Evolutionary conservation across 2,888 invertebrate genomes (phyloP), one percentile per base, ranked within the genome.

Genomic region (Patella pellucida): DNA sequence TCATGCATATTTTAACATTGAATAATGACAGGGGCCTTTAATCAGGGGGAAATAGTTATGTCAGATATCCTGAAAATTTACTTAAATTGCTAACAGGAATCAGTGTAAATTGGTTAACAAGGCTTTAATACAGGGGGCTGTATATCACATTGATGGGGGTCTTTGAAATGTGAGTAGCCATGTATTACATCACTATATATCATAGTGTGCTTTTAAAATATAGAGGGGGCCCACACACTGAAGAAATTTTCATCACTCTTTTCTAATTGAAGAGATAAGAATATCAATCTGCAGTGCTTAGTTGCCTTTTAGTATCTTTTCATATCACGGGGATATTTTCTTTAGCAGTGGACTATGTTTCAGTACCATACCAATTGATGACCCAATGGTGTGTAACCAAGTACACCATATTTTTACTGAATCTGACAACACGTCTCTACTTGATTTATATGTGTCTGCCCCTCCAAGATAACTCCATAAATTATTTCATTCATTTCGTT

Each of bases 91-190:
- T 23, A 23, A 62, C 62, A 62, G 62, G 23, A 23, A 23, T 12
- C 62, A 19, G 23, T 62, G 62, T 62, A 62, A 62, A 62, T 62
- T 62, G 62, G 62, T 62, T 62, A 62, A 62, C 62, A 62, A 62
- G 62, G 23, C 19, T 62, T 62, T 62, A 62, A 62, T 62, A 23
- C 23, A 19, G 14, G 62, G 41, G 62, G 62, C 62, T 62, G 62
- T 62, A 62, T 62, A 62, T 62, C 62, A 62, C 62, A 62, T 62
- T 15, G 19, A 3, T 23, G 62, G 23, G 19, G 19, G 23, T 62
- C 62, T 62, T 62, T 62, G 62, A 62, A 62, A 62, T 23, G 19
- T 23, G 62, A 62, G 62, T 23, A 23, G 23, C 7, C 19, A 14
- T 62, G 19, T 62, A 62, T 62, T 62, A 62, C 62, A 11, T 62